Evolutionary conservation across 2,797 vertebrate species (phyloP), one percentile per base, ranked within the genome.

Genomic region (Manis pentadactyla): DNA sequence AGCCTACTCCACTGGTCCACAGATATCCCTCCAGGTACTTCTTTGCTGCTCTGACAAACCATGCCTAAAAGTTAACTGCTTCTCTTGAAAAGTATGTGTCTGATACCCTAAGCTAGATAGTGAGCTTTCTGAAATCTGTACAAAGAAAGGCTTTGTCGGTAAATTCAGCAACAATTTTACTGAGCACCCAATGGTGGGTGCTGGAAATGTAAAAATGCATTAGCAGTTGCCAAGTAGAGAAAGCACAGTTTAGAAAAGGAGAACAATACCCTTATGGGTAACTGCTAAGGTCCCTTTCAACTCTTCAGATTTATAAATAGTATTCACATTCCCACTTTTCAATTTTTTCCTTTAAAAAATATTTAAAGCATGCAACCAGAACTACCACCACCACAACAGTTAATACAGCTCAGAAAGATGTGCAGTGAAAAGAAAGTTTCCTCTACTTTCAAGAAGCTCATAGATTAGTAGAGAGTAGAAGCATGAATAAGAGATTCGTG

Each of bases 101-200:
- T 31, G 69, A 83, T 8, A 95, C 9, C 18, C 19, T 39, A 90
- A 89, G 14, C 42, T 77, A 27, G 37, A 90, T 10, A 75, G 15
- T 31, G 78, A 86, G 64, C 19, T 91, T 95, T 87, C n/a, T 83
- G 37, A 37, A 88, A 92, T 37, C 37, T 93, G 11, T 75, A 92
- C 29, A 75, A 82, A 71, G 21, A 86, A 69, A 75, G 17, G 29
- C 61, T 42, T 64, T 82, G 73, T 73, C 81, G 90, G 61, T 89
- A 84, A 94, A 96, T 75, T 75, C 64, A 93, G 84, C 55, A 87
- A 94, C 79, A 84, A 77, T 86, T 55, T 46, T 91, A 68, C 29
- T 66, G 25, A 93, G 66, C n/a, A 87, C 29, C 34, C 66, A 75
- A 55, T 61, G 34, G 39, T 42, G 84, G 64, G 29, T 77, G 51